Percentiles rank a stretch among this genome's conserved stretches.
These are phyloP conservation scores for Callopanchax toddi DNA, from an alignment of 2,113 vertebrate species.

Conservation along the genomic window DNA sequence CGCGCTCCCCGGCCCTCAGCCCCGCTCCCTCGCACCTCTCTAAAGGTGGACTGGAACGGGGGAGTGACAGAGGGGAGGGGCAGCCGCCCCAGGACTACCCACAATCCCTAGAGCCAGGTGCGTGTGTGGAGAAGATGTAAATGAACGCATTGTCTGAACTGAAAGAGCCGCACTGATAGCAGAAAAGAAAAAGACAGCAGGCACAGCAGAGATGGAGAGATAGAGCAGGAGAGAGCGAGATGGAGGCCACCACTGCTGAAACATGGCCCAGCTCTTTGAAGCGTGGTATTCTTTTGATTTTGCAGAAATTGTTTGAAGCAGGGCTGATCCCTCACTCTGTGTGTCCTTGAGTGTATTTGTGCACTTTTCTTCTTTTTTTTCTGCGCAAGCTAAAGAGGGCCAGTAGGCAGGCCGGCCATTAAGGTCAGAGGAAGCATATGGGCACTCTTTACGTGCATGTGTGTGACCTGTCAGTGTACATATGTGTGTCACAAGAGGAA, in stretches of 20 bases:
- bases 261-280: constrained; percentile 63
- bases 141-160: constrained; percentile 6
- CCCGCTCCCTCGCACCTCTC: constrained; percentile 84
- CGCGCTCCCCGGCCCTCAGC: constrained; percentile 85
- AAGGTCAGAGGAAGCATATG: constrained; percentile 67
- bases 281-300: constrained; percentile 72
- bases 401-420: constrained; percentile 54
- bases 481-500: constrained; percentile 48
- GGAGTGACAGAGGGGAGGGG: constrained; percentile 84
- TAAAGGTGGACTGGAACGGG: constrained; percentile 77
- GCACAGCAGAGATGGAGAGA: constrained; percentile 22
- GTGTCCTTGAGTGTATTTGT: constrained; percentile 56
- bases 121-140: constrained; percentile 21
- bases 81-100: constrained; percentile 85
- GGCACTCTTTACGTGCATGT: constrained; percentile 51
- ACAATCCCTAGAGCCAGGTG: constrained; percentile 89
- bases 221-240: constrained; percentile 20
- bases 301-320: constrained; percentile 61
- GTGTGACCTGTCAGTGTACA: constrained; percentile 43
- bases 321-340: constrained; percentile 46
- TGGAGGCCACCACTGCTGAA: constrained; percentile 29
- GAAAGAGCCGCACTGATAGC: constrained; percentile 13
- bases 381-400: constrained; percentile 56
- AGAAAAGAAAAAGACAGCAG: constrained; percentile 31
- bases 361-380: constrained; percentile 14